These are phyloP conservation scores for Motacilla tschutschensis DNA, from an alignment of 2,113 vertebrate genomes.

Conservation along the genomic window DNA sequence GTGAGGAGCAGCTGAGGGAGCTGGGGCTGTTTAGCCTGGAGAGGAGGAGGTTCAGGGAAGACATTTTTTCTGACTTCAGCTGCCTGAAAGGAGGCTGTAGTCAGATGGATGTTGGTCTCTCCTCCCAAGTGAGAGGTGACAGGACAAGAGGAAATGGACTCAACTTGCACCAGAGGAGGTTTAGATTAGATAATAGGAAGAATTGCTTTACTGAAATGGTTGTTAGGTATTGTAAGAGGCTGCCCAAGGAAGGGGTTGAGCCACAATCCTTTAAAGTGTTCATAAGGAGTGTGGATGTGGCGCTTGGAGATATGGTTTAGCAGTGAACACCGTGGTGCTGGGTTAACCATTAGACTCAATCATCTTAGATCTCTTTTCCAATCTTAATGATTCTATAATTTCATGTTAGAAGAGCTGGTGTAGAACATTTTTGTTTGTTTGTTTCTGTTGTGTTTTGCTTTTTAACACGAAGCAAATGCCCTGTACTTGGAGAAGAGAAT, in stretches of 20 bases:
- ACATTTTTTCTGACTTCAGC: not conserved
- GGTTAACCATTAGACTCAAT: not conserved
- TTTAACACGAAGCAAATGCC: not conserved
- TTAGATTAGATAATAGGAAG: not conserved
- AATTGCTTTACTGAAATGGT: not conserved
- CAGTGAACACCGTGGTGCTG: not conserved
- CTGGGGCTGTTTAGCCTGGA: not conserved
- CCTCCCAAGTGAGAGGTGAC: not conserved
- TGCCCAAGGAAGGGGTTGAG: not conserved
- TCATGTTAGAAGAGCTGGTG: not conserved
- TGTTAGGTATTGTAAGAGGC: not conserved
- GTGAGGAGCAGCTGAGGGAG: not conserved
- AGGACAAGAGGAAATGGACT: not conserved
- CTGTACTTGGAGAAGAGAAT: not conserved
- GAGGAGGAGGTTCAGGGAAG: not conserved
- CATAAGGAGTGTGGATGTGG: accelerated
- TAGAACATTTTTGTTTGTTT: not conserved
- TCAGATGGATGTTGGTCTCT: not conserved
- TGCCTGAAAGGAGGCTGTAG: not conserved
- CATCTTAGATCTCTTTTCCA: not conserved
- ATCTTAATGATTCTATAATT: not conserved
- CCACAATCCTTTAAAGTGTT: not conserved
- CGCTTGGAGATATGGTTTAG: not conserved
- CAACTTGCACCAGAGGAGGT: not conserved
- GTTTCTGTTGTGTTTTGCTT: not conserved